phyloP scores from a whole-genome alignment of 2,888 invertebrate genomes.

The Lasioglossum villosulum region DNA sequence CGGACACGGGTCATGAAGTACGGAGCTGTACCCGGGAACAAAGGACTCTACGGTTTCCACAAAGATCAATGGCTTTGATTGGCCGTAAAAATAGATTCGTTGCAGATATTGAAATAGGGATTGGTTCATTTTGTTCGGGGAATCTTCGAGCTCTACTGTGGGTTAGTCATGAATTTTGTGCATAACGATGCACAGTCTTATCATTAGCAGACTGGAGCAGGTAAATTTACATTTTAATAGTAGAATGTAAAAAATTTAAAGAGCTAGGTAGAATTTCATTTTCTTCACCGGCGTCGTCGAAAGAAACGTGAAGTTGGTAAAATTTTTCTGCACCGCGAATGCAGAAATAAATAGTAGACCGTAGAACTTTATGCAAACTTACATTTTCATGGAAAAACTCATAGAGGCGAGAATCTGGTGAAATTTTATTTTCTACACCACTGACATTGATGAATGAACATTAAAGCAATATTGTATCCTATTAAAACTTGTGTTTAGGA shows the following conservation, averaged over 20 bases:
- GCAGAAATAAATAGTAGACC: background rate
- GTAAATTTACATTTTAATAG: background rate
- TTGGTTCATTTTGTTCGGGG: background rate
- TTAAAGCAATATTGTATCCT: background rate
- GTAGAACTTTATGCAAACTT: background rate
- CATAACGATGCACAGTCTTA: background rate
- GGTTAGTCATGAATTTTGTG: background rate
- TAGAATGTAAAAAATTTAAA: background rate
- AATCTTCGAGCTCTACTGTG: background rate
- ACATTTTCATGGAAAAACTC: background rate
- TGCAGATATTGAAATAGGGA: background rate
- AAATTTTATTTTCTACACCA: background rate
- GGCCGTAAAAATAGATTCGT: background rate
- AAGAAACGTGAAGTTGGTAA: background rate
- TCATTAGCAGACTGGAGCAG: background rate
- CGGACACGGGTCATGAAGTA: constrained; percentile 8
- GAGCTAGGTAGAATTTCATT: background rate
- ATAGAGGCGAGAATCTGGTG: background rate
- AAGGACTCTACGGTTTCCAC: background rate
- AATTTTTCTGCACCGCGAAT: background rate
- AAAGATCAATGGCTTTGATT: background rate
- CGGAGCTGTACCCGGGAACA: background rate
- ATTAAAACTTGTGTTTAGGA: background rate
- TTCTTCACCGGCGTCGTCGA: background rate
- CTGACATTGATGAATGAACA: background rate